Evolutionary conservation across 2,888 invertebrate species (phyloP).

Genomic region (Gryllus longicercus): DNA sequence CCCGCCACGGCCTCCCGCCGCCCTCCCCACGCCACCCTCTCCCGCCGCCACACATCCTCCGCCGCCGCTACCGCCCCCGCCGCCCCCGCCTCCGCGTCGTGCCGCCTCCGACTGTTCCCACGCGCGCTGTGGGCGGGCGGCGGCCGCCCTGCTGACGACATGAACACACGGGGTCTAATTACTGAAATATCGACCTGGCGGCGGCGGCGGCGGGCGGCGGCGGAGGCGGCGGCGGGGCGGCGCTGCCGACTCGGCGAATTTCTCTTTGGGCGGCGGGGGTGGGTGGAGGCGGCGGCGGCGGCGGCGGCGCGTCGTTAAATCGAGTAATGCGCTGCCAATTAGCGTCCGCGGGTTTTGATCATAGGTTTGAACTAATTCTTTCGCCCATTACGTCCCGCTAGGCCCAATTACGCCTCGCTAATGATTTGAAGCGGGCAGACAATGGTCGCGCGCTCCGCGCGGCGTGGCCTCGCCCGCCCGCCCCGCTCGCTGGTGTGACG

Average conservation of each 20-base stretch:
- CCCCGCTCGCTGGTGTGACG: neutral
- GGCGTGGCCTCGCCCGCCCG: neutral
- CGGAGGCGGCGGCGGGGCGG: neutral
- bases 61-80: too few relatives aligned
- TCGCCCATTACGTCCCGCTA: constrained; percentile 5
- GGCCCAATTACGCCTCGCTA: constrained; percentile 8
- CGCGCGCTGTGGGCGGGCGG: neutral
- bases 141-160: neutral
- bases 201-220: neutral
- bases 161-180: constrained; percentile 10
- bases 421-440: constrained; percentile 1
- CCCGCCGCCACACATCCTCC: too few relatives aligned
- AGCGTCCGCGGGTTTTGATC: constrained; percentile 11
- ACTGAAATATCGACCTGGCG: neutral
- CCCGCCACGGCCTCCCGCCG: too few relatives aligned
- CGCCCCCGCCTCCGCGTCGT: too few relatives aligned
- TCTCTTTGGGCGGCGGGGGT: neutral
- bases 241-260: neutral
- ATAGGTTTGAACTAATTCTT: constrained; percentile 2
- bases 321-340: constrained; percentile 17
- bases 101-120: too few relatives aligned
- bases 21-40: too few relatives aligned
- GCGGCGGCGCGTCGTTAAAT: neutral
- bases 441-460: neutral
- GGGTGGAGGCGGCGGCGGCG: neutral